Evolutionary conservation across 1,140 invertebrate species (phyloP), one percentile per base, ranked within the genome.

Genomic region (Vollenhovia emeryi): DNA sequence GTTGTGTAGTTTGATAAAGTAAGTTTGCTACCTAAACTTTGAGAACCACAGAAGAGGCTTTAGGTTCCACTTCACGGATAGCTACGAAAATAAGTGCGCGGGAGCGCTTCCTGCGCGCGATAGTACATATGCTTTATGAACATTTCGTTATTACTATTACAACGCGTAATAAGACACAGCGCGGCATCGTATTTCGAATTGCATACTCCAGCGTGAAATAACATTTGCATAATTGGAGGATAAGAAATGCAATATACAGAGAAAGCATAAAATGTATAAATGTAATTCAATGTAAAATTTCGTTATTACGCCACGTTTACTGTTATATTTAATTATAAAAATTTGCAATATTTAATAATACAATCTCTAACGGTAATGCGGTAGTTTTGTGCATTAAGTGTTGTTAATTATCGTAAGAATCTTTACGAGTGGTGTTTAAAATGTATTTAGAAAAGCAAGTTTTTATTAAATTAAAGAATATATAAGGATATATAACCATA

Each of bases 1-100:
- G 66, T 82, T 57, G 50, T 76, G 57, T 71, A 82, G 64, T 82
- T 82, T 82, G 66, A 82, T 82, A 82, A 82, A 82, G 78, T 82
- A 71, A 82, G 78, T 71, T 82, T 82, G 30, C 78, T 71, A 69
- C 50, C 78, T 71, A 82, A 82, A 82, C 78, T 82, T 71, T 82
- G 78, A 71, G 78, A 82, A 82, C 64, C 78, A 82, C 66, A 59
- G 50, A 71, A 71, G 78, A 68, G 64, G 64, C 78, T 69, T 80
- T 80, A 80, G 64, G 64, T 80, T 80, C 48, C 64, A 80, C 78
- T 80, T 80, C 50, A 69, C 30, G 60, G 45, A 79, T 80, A 80
- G 64, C 76, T 80, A 55, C 62, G 50, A 80, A 80, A 69, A 69
- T 80, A 71, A 80, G 48, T 80, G 3, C 24, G 11, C 62, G 15